Evolutionary conservation across 2,797 vertebrate genomes (phyloP), one percentile per base, ranked within the genome.

Genomic region (Cuniculus paca): DNA sequence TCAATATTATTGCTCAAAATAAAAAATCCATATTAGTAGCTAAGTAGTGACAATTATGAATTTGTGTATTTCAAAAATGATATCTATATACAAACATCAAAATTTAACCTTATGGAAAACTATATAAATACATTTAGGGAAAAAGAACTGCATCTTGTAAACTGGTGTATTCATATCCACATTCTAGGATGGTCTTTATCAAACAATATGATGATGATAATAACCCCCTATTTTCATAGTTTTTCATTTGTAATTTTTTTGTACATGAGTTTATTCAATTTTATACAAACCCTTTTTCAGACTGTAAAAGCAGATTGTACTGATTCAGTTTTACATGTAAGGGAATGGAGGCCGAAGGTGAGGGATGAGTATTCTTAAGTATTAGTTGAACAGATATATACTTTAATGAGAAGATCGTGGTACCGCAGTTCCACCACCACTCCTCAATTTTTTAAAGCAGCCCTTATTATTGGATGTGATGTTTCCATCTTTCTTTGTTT

Each of bases 31-130:
- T 83, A 34, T 77, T 63, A 79, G 48, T 94, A 58, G 31, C 58
- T 61, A 96, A 65, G 26, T 70, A 85, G 1, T 13, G n/a, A 72
- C 75, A 58, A 45, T 72, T 58, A 54, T 50, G 16, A 74, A 39
- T 85, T 79, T 50, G 1, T 50, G 10, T 70, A 58, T 94, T 77
- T 96, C 48, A 88, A 84, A 94, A 54, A 74, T 80, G 19, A 70
- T 77, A 87, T 56, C 31, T 65, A 34, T 77, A 39, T 58, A 8
- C 8, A 84, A 75, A 36, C 7, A 70, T 16, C 24, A 75, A 12
- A 54, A 68, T 36, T 88, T 82, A 95, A 86, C n/a, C n/a, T 72
- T 48, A 39, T 45, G 58, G 39, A 85, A 88, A 81, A 5, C n/a
- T 70, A 31, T 39, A 34, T 31, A 78, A 70, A 72, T 45, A 96